Percentiles rank a stretch among this genome's conserved stretches.
Conservation (phyloP, 2,797 vertebrate genomes). For the Clamator glandarius region DNA sequence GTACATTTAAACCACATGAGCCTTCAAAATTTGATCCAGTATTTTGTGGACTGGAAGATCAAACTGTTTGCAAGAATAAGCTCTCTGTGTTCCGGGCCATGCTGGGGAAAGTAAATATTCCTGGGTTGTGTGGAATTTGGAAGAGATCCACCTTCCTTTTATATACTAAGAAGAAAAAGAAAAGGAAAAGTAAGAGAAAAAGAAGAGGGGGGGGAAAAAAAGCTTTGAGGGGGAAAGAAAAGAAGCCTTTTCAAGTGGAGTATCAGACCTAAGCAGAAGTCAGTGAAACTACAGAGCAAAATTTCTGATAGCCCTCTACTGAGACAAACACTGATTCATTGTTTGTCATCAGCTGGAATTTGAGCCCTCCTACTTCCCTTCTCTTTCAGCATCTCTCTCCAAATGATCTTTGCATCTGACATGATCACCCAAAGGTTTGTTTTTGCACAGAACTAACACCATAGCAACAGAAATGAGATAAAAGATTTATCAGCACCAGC, state of each 20-base stretch:
- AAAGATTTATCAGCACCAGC: constrained; percentile 19
- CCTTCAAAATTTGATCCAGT: neutral
- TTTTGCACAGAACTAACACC: constrained; percentile 32
- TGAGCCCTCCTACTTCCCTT: constrained; percentile 47
- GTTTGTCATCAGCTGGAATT: constrained; percentile 59
- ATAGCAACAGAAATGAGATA: constrained; percentile 41
- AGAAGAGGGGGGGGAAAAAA: neutral
- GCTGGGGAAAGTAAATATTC: constrained; percentile 70
- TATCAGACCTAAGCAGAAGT: constrained; percentile 20
- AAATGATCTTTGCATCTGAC: constrained; percentile 29
- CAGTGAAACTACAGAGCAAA: constrained; percentile 18
- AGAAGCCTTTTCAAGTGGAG: constrained; percentile 46
- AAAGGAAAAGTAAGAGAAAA: neutral
- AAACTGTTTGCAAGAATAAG: constrained; percentile 54
- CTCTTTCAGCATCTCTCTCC: constrained; percentile 39
- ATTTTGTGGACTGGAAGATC: constrained; percentile 46
- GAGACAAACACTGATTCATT: constrained; percentile 60
- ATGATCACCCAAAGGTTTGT: constrained; percentile 34
- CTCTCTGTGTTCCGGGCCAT: constrained; percentile 27
- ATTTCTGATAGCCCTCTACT: constrained; percentile 36
- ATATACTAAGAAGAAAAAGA: constrained; percentile 11
- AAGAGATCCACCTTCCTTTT: constrained; percentile 70
- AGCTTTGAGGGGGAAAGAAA: neutral
- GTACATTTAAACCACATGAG: constrained; percentile 1
- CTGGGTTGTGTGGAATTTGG: constrained; percentile 55